These are phyloP conservation scores for Agrilus biguttatus DNA, from an alignment of 2,888 invertebrate genomes.

Conservation along the genomic window DNA sequence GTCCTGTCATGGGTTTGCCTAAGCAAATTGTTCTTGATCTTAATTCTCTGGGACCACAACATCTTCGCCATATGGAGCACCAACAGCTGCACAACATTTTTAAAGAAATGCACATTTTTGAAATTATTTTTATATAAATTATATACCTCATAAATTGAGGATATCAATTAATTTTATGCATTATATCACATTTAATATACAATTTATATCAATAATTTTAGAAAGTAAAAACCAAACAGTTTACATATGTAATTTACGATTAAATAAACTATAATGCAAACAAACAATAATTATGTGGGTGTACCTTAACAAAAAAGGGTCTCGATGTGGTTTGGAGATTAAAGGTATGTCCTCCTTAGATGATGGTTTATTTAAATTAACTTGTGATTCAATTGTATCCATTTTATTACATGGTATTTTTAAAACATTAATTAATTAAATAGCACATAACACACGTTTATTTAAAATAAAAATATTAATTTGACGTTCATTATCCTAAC, in stretches of 20 bases:
- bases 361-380: slow-evolving; percentile 25
- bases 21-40: slow-evolving; percentile 63
- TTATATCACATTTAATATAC: not conserved
- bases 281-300: not conserved
- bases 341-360: slow-evolving; percentile 55
- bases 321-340: slow-evolving; percentile 46
- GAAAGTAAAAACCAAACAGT: slow-evolving; percentile 1
- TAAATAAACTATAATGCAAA: not conserved
- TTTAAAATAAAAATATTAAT: too few species aligned
- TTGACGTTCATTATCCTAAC: slow-evolving; percentile 1
- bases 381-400: slow-evolving; percentile 29
- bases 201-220: not conserved
- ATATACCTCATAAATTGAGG: too few species aligned
- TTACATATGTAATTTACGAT: not conserved
- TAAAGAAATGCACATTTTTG: not conserved
- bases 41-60: slow-evolving; percentile 59
- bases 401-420: slow-evolving; percentile 10
- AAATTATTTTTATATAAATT: not conserved
- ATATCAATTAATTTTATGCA: not conserved
- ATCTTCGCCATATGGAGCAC: slow-evolving; percentile 57
- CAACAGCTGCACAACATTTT: slow-evolving; percentile 49
- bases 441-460: not conserved
- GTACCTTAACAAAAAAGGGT: slow-evolving; percentile 46
- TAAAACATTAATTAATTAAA: not conserved
- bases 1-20: slow-evolving; percentile 63